Percentiles rank a stretch among this genome's conserved stretches.
Evolutionary conservation across 2,888 invertebrate species (phyloP).

Genomic region (Amblyteles armatorius): DNA sequence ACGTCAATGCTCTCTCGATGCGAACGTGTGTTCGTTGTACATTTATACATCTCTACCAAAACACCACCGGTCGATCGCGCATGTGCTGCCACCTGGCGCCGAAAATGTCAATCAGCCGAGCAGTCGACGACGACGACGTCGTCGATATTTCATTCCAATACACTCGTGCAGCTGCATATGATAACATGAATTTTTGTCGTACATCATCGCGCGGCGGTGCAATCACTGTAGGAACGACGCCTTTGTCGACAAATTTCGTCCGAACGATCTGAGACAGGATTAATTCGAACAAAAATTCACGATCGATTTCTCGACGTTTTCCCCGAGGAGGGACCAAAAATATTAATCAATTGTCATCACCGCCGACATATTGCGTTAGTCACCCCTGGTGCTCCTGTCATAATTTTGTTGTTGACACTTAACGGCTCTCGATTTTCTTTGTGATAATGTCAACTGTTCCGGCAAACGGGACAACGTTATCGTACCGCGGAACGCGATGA

Average conservation of each 20-base stretch:
- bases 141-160: conserved; percentile 17
- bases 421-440: not conserved
- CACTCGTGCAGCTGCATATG: not conserved
- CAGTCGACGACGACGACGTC: conserved; percentile 21
- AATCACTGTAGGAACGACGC: not conserved
- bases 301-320: conserved; percentile 17
- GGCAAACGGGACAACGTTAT: conserved; percentile 54
- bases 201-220: not conserved
- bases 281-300: not conserved
- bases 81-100: conserved; percentile 8
- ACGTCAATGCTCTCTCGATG: not conserved
- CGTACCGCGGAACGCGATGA: conserved; percentile 67
- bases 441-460: conserved; percentile 45
- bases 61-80: not conserved
- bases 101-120: conserved; percentile 8
- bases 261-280: not conserved
- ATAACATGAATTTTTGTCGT: not conserved
- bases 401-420: conserved; percentile 58
- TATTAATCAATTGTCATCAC: conserved; percentile 42
- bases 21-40: too few species aligned
- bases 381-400: conserved; percentile 58
- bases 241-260: not conserved
- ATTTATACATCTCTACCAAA: too few species aligned
- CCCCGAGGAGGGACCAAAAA: not conserved
- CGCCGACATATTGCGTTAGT: conserved; percentile 57